These are phyloP conservation scores for Notamacropus eugenii DNA, from an alignment of 2,797 vertebrate genomes.

Conservation along the genomic window DNA sequence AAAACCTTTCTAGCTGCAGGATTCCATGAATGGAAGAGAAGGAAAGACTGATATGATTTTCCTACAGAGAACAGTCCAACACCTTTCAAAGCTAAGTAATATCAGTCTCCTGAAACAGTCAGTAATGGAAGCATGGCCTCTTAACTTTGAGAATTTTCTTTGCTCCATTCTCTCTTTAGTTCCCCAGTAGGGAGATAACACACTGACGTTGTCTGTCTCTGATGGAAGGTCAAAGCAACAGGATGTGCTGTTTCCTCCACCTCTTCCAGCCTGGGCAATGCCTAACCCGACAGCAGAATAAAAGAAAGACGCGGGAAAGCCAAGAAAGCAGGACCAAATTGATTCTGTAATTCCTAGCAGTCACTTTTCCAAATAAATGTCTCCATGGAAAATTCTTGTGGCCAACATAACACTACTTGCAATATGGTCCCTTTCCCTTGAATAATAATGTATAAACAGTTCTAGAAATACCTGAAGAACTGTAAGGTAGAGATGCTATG, in stretches of 20 bases:
- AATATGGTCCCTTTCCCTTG: background rate
- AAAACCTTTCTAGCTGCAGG: background rate
- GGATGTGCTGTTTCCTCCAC: slow-evolving; percentile 26
- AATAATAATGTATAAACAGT: background rate
- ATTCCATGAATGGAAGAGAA: slow-evolving; percentile 10
- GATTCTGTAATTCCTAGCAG: background rate
- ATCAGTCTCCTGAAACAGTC: slow-evolving; percentile 13
- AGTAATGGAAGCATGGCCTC: background rate
- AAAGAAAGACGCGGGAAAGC: slow-evolving; percentile 18
- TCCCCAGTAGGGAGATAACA: slow-evolving; percentile 22
- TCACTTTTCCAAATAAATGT: slow-evolving; percentile 7
- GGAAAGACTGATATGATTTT: slow-evolving; percentile 10
- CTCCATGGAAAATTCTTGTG: background rate
- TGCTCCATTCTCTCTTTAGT: slow-evolving; percentile 36
- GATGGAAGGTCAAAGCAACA: slow-evolving; percentile 2
- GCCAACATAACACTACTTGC: background rate
- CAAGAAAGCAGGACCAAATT: slow-evolving; percentile 13
- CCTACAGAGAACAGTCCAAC: background rate
- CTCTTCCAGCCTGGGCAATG: slow-evolving; percentile 39
- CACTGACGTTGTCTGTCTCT: background rate
- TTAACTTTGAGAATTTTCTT: slow-evolving; percentile 10
- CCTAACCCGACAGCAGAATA: background rate
- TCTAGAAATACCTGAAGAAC: no score
- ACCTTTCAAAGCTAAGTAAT: slow-evolving; percentile 24
- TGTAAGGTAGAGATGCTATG: background rate